phyloP scores from a whole-genome alignment of 2,888 invertebrate genomes.

The Drosophila neonasuta region DNA sequence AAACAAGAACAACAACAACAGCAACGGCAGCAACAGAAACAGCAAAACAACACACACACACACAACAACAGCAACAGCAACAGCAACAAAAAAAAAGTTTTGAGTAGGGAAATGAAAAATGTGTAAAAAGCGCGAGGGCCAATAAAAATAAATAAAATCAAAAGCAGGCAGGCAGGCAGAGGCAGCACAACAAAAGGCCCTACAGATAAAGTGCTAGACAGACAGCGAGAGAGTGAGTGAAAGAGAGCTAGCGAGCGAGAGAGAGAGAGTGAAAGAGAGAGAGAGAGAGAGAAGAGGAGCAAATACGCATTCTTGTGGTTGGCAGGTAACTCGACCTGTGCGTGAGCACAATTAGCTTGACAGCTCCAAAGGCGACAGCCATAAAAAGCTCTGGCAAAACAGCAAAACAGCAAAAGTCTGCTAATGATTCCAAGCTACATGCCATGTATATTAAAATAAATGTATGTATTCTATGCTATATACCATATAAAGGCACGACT shows the following conservation, averaged over 20 bases:
- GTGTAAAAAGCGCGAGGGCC: conserved; percentile 56
- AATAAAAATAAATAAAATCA: conserved; percentile 71
- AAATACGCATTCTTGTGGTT: conserved; percentile 7
- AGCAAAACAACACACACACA: conserved; percentile 1
- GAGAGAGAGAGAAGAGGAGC: background rate
- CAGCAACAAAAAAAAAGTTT: conserved; percentile 29
- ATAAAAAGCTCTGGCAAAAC: background rate
- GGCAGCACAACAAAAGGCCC: conserved; percentile 11
- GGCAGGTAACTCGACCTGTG: conserved; percentile 14
- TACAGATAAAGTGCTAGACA: conserved; percentile 39
- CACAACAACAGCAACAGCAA: conserved; percentile 9
- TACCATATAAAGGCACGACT: too few relatives aligned
- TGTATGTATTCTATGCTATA: background rate
- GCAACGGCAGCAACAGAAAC: conserved; percentile 15
- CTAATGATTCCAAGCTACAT: conserved; percentile 1
- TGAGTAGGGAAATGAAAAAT: conserved; percentile 61
- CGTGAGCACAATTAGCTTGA: conserved; percentile 20
- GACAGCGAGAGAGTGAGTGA: background rate
- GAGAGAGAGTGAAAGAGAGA: background rate
- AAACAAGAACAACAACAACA: conserved; percentile 21
- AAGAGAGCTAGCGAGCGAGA: background rate
- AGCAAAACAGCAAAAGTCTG: background rate
- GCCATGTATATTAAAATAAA: background rate
- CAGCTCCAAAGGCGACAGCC: background rate
- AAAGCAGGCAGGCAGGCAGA: conserved; percentile 20